These are phyloP conservation scores for Ostrea edulis DNA, from an alignment of 1,140 invertebrate genomes.

Conservation along the genomic window DNA sequence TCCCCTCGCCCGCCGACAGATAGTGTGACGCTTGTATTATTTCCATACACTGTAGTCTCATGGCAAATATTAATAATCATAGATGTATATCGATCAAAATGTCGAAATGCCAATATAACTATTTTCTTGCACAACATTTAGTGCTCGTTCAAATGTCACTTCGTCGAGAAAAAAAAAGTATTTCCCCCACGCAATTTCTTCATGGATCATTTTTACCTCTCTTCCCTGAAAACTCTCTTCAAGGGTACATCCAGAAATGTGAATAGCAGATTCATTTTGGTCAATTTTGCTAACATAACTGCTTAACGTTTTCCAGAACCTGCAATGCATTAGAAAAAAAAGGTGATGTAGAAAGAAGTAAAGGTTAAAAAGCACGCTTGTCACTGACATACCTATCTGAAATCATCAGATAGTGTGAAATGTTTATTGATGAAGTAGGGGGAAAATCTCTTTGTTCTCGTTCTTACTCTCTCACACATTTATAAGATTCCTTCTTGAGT, in stretches of 20 bases:
- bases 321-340: not conserved
- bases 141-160: not conserved
- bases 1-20: not conserved
- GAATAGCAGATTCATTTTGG: slow-evolving; percentile 41
- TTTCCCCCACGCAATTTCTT: not conserved
- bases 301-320: slow-evolving; percentile 48
- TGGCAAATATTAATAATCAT: not conserved
- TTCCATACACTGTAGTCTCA: not conserved
- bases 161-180: not conserved
- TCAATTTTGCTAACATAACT: slow-evolving; percentile 46
- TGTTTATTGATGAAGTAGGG: too few species aligned
- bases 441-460: not conserved
- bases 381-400: too few species aligned
- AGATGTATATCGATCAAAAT: not conserved
- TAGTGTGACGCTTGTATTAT: not conserved
- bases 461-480: slow-evolving; percentile 51
- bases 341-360: not conserved
- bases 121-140: not conserved
- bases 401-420: too few species aligned
- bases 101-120: not conserved
- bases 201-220: slow-evolving; percentile 38
- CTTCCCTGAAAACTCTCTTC: slow-evolving; percentile 25
- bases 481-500: slow-evolving; percentile 51
- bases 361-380: too few species aligned
- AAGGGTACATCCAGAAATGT: slow-evolving; percentile 46